phyloP scores from a whole-genome alignment of 2,888 invertebrate genomes.

The Chelonus formosanus region DNA sequence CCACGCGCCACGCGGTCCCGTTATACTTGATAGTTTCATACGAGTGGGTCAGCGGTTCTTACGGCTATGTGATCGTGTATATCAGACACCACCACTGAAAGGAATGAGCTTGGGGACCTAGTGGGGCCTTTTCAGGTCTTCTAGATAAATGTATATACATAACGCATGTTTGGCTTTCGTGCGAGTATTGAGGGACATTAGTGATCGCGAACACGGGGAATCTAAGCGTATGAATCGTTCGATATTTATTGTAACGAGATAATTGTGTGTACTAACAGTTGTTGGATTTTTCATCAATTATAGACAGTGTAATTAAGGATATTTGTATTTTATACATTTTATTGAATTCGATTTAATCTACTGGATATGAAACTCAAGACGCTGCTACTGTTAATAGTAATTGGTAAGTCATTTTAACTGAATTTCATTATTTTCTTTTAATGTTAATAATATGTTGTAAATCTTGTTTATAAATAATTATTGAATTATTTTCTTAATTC shows the following conservation, averaged over 20 bases:
- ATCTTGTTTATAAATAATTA: too few species aligned
- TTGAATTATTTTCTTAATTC: too few species aligned
- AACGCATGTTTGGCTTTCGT: slow-evolving; percentile 51
- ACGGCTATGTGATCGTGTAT: slow-evolving; percentile 35
- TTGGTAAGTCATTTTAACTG: slow-evolving; percentile 53
- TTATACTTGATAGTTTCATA: slow-evolving; percentile 53
- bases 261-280: slow-evolving; percentile 18
- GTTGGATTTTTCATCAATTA: too few species aligned
- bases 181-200: slow-evolving; percentile 54
- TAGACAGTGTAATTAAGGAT: slow-evolving; percentile 1
- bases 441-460: too few species aligned
- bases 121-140: slow-evolving; percentile 39
- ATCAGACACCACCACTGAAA: slow-evolving; percentile 32
- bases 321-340: slow-evolving; percentile 1
- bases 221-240: slow-evolving; percentile 43
- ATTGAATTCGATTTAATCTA: neutral
- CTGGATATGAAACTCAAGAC: slow-evolving; percentile 44
- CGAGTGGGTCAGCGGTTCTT: slow-evolving; percentile 62
- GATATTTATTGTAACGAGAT: neutral
- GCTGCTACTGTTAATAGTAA: slow-evolving; percentile 56
- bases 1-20: slow-evolving; percentile 48
- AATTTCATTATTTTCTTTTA: too few species aligned
- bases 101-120: slow-evolving; percentile 29
- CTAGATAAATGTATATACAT: slow-evolving; percentile 15
- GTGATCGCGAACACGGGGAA: slow-evolving; percentile 54